These are phyloP conservation scores for Mythimna lalbum DNA, from an alignment of 2,888 invertebrate genomes.

Conservation along the genomic window DNA sequence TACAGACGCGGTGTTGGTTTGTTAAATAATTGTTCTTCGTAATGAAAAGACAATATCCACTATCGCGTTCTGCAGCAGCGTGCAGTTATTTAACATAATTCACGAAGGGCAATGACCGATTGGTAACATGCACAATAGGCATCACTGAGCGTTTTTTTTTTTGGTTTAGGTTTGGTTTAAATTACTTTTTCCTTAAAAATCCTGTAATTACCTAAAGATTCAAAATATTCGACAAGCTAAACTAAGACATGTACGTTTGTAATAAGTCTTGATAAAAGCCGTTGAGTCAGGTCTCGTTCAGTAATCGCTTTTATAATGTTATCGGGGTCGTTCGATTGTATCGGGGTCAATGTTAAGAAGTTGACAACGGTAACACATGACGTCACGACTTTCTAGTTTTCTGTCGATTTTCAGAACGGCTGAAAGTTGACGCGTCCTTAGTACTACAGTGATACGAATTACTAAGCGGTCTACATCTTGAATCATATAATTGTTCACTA, in stretches of 20 bases:
- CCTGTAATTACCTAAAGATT: background rate
- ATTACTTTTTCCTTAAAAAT: background rate
- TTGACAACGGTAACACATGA: slow-evolving; percentile 50
- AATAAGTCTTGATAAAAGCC: background rate
- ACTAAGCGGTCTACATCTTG: slow-evolving; percentile 43
- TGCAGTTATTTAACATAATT: background rate
- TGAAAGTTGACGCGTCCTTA: slow-evolving; percentile 43
- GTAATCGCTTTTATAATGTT: slow-evolving; percentile 20
- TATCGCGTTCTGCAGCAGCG: background rate
- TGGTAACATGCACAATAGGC: background rate
- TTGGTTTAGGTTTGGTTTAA: no score
- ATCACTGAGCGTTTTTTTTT: no score
- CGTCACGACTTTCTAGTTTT: slow-evolving; percentile 53
- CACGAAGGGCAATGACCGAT: slow-evolving; percentile 7
- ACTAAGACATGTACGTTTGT: background rate
- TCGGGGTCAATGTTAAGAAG: slow-evolving; percentile 52
- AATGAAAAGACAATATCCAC: slow-evolving; percentile 6
- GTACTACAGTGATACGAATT: slow-evolving; percentile 12
- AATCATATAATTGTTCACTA: slow-evolving; percentile 61
- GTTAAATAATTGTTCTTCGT: slow-evolving; percentile 4
- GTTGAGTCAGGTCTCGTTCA: slow-evolving; percentile 21
- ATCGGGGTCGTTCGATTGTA: slow-evolving; percentile 29
- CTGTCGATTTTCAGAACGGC: slow-evolving; percentile 32
- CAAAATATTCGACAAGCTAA: background rate
- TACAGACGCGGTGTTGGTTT: background rate